Base-by-base conservation (phyloP, 2,888 invertebrate genomes). In the Caenorhabditis sinica region DNA sequence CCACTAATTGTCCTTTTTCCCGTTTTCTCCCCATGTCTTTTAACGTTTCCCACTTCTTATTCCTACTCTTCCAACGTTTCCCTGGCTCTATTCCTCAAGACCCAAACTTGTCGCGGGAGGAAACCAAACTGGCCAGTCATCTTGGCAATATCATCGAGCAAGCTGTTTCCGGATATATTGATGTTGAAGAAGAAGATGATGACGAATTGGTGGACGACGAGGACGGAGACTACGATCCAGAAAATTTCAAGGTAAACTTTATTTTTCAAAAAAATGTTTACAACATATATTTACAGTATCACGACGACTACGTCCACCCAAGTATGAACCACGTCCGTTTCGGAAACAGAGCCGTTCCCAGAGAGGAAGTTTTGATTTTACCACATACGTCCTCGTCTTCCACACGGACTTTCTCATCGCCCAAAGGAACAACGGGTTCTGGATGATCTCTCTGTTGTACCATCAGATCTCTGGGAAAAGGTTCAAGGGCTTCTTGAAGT, bases 211-310 rank as follows among this genome's bases (percentile, higher is more conserved):
- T 2, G 6, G 20, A 36, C 28, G 61, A 61, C 0, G 28, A 61
- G 0, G 61, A 61, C 30, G 61, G 61, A 36, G 61, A 61, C 20
- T 61, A 36, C 20, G 61, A 61, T 56, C 23, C 25, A n/a, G n/a
- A n/a, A n/a, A n/a, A n/a, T n/a, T n/a, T n/a, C n/a, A n/a, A n/a
- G n/a, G n/a, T n/a, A n/a, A 6, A 56, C 23, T 23, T 56, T 23
- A 25, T 1, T 2, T 23, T 9, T 28, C 11, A 0, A 15, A 23
- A 13, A 2, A 1, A 23, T 1, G 9, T 25, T 4, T 15, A 2
- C 30, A 56, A 56, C 20, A 8, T 2, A 3, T 0, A n/a, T 33
- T 36, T 61, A 36, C 9, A 61, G 20, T 9, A 33, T 3, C 36
- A 4, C 20, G 61, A 61, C 13, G 36, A 36, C 8, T 36, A 30